phyloP scores from a whole-genome alignment of 2,113 vertebrate species.

The Polypterus bichir region DNA sequence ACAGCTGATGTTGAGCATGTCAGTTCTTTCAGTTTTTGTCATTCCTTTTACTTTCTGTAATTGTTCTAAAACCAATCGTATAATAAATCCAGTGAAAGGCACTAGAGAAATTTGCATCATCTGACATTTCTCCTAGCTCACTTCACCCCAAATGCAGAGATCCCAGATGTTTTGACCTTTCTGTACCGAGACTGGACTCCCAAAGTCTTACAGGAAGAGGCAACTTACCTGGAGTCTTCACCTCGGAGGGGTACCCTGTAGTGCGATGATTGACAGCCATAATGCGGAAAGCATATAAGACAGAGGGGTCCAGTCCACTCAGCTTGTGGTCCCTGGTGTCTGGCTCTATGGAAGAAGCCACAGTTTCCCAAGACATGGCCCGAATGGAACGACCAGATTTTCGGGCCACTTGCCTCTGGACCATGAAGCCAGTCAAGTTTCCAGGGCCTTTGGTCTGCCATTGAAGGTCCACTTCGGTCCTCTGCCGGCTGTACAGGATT shows the following conservation, averaged over 20 bases:
- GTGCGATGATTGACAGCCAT: slow-evolving; percentile 71
- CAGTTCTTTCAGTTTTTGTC: too few species aligned
- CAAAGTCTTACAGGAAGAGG: background rate
- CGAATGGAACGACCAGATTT: slow-evolving; percentile 1
- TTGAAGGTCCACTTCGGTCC: slow-evolving; percentile 67
- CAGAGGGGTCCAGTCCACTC: slow-evolving; percentile 54
- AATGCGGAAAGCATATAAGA: slow-evolving; percentile 64
- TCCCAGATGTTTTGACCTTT: too few species aligned
- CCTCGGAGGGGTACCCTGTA: slow-evolving; percentile 64
- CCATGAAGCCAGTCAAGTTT: slow-evolving; percentile 63
- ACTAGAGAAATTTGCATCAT: too few species aligned
- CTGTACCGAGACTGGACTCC: background rate
- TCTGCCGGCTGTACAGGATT: slow-evolving; percentile 44
- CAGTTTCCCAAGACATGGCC: slow-evolving; percentile 48
- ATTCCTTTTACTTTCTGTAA: too few species aligned
- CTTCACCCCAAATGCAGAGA: too few species aligned
- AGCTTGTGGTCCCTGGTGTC: slow-evolving; percentile 48
- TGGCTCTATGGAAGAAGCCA: slow-evolving; percentile 49
- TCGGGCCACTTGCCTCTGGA: slow-evolving; percentile 51
- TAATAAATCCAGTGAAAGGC: too few species aligned
- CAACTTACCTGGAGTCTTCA: slow-evolving; percentile 73
- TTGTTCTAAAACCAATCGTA: too few species aligned
- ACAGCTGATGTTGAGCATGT: too few species aligned
- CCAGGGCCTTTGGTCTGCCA: slow-evolving; percentile 48
- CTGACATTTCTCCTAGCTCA: too few species aligned